Evolutionary conservation across 1,140 invertebrate genomes (phyloP), one percentile per base, ranked within the genome.

Genomic region (Tetramorium alpestre): DNA sequence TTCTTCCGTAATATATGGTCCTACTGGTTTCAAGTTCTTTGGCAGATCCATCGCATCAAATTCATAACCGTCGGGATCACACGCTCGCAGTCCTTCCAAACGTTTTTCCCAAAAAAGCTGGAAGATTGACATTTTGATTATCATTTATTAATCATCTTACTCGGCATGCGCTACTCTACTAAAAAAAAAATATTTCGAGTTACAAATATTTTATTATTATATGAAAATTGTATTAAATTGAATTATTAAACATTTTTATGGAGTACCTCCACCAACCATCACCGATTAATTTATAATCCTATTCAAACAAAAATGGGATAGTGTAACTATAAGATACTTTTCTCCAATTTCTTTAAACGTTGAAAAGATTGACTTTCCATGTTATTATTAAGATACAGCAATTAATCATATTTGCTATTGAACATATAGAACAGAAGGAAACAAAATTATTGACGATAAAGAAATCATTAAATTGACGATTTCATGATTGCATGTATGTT

Each of bases 71-170:
- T 97, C 97, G 49, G 97, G 96, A 95, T 99, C 98, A 92, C 98
- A 98, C 0, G 99, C 98, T 89, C 97, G 97, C 67, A 99, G 95
- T 60, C 98, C 98, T 95, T 99, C 98, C 47, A 99, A 95, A 88
- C 99, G 95, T 95, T 99, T 99, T 93, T 99, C 99, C 99, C 99
- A 99, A 94, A 99, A 99, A 56, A 99, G 94, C 97, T 98, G 94
- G 85, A 96, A 94, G 78, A 69, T 72, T 16, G 8, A 56, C 16
- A 51, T 25, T 85, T 84, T 49, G 10, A 58, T 84, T 65, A 81
- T 11, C n/a, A 33, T 41, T 38, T 3, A 49, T 25, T 73, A 33
- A 33, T 33, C 25, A 0, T 44, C 33, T 62, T n/a, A 58, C 8
- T 3, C 22, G 41, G 16, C n/a, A 76, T 11, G 22, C 22, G 1